These are phyloP conservation scores for Ahaetulla prasina DNA, from an alignment of 2,113 vertebrate genomes.

Conservation along the genomic window DNA sequence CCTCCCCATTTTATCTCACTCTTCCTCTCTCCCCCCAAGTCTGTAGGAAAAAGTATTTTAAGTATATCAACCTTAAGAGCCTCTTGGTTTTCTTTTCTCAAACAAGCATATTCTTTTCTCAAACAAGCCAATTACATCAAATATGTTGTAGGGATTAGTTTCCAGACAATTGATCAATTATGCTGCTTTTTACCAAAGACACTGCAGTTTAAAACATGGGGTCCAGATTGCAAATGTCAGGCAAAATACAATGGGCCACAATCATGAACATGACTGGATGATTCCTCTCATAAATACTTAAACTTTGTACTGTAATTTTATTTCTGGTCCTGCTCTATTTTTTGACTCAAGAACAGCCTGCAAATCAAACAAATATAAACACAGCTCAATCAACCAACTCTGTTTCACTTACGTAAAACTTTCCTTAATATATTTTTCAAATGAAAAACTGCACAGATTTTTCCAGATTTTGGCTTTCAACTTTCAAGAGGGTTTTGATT, in stretches of 20 bases:
- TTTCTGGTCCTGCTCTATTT: not conserved
- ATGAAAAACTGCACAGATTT: not conserved
- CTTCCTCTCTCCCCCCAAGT: not conserved
- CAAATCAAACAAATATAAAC: not conserved
- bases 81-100: not conserved
- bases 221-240: not conserved
- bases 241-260: not conserved
- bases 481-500: not conserved
- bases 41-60: not conserved
- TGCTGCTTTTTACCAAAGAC: not conserved
- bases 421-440: not conserved
- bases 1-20: not conserved
- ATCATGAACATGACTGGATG: not conserved
- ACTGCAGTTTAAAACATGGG: not conserved
- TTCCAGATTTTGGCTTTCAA: not conserved
- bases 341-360: not conserved
- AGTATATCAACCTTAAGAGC: not conserved
- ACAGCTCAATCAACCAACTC: not conserved
- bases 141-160: not conserved
- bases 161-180: not conserved
- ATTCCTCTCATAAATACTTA: not conserved
- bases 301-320: not conserved
- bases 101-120: not conserved
- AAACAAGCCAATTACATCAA: not conserved
- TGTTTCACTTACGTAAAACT: not conserved